Conservation (phyloP, 2,888 invertebrate genomes). For the Caenorhabditis macrosperma region DNA sequence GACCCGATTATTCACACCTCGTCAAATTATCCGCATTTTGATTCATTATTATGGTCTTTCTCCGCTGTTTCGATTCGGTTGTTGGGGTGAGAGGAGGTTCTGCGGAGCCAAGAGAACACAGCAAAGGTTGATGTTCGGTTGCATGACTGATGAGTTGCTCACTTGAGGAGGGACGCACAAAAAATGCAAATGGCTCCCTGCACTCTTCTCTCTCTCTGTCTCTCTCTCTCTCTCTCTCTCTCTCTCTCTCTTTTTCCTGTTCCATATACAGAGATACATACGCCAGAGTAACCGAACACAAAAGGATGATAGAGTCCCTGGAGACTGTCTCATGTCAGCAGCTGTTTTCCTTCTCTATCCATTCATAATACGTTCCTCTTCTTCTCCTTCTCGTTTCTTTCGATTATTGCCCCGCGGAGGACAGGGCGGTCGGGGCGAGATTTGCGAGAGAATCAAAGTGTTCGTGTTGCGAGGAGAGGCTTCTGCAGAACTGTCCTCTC, state of each 20-base stretch:
- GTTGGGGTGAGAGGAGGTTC: too few relatives aligned
- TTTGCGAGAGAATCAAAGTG: not conserved
- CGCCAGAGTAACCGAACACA: not conserved
- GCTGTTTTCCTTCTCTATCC: not conserved
- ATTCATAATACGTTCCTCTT: slow-evolving; percentile 2
- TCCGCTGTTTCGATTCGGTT: too few relatives aligned
- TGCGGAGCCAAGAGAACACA: too few relatives aligned
- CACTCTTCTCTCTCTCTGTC: too few relatives aligned
- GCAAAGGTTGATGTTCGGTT: too few relatives aligned
- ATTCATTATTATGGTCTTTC: not conserved
- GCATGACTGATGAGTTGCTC: too few relatives aligned
- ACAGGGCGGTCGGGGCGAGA: not conserved
- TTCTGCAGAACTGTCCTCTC: not conserved
- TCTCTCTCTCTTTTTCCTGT: too few relatives aligned
- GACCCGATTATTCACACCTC: slow-evolving; percentile 29
- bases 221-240: too few relatives aligned
- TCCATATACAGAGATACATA: too few relatives aligned
- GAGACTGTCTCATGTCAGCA: not conserved
- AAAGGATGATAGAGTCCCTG: not conserved
- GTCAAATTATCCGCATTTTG: not conserved
- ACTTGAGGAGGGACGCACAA: too few relatives aligned
- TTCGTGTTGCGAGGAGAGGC: not conserved
- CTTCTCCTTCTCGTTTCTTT: slow-evolving; percentile 4
- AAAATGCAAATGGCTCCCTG: too few relatives aligned
- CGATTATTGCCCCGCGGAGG: not conserved